Conservation (phyloP, 2,888 invertebrate species). For the Rhimphoctona megacephalus region DNA sequence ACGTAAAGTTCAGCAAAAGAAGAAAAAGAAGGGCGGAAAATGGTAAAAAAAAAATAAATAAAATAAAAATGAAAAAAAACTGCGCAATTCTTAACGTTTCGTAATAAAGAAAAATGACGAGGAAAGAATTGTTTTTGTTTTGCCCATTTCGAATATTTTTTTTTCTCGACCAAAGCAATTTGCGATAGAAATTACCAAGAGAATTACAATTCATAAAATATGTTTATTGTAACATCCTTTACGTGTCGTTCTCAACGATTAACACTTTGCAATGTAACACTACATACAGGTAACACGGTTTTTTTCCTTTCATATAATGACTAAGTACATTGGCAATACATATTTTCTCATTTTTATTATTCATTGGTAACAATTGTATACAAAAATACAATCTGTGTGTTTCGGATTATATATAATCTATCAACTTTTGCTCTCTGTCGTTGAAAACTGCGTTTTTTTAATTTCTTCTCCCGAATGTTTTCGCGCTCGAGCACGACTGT, state of each 20-base stretch:
- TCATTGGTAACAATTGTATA: constrained; percentile 80
- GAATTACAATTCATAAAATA: constrained; percentile 78
- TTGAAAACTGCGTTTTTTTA: constrained; percentile 18
- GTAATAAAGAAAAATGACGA: constrained; percentile 53
- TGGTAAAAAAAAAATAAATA: constrained; percentile 79
- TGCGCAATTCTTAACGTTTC: constrained; percentile 45
- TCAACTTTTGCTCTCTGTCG: constrained; percentile 52
- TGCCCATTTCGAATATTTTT: not conserved
- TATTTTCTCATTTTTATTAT: constrained; percentile 75
- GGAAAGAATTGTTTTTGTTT: constrained; percentile 8
- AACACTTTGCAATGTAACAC: constrained; percentile 77
- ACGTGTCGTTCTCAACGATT: constrained; percentile 62
- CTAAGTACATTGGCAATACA: constrained; percentile 80
- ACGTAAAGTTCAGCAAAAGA: constrained; percentile 90
- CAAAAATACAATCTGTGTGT: constrained; percentile 81
- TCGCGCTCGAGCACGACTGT: constrained; percentile 72
- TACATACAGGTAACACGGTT: constrained; percentile 80
- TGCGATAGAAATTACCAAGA: constrained; percentile 46
- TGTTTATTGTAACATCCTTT: constrained; percentile 76
- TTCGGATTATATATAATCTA: constrained; percentile 44
- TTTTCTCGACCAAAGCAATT: constrained; percentile 1
- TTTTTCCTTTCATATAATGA: constrained; percentile 77
- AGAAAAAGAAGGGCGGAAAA: constrained; percentile 89
- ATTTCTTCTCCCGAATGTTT: constrained; percentile 38
- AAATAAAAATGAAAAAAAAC: not conserved